These are phyloP conservation scores for Brachionus paranguensis DNA, from an alignment of 1,140 invertebrate genomes.

Conservation along the genomic window DNA sequence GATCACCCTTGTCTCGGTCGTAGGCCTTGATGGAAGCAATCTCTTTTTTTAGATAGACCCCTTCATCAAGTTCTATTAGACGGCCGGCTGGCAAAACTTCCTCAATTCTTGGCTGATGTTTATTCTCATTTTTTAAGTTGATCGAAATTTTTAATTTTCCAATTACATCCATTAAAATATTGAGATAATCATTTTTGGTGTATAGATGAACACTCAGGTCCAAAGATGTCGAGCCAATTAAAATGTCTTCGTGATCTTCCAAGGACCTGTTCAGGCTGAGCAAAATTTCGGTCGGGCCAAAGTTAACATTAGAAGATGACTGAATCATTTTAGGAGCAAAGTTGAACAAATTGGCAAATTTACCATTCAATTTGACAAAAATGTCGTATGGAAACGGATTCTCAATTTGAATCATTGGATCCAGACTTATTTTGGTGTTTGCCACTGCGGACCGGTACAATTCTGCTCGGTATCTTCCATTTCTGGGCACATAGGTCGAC, in stretches of 20 bases:
- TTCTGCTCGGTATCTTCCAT: constrained; percentile 1
- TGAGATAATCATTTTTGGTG: constrained; percentile 14
- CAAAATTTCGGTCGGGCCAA: constrained; percentile 16
- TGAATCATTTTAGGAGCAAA: neutral
- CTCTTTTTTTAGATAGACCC: neutral
- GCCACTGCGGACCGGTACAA: neutral
- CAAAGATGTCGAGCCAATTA: neutral
- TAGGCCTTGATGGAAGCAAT: constrained; percentile 9
- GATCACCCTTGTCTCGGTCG: constrained; percentile 9
- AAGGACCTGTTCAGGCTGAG: neutral
- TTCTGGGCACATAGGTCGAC: neutral
- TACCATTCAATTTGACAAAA: neutral
- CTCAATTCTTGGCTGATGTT: constrained; percentile 26
- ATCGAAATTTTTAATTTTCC: constrained; percentile 15
- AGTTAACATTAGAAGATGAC: constrained; percentile 5
- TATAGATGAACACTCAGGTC: neutral
- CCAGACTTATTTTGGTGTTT: neutral
- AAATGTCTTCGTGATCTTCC: neutral
- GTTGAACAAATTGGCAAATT: neutral
- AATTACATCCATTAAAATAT: constrained; percentile 8
- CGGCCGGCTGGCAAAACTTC: neutral
- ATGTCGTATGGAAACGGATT: constrained; percentile 24
- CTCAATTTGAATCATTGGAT: constrained; percentile 12
- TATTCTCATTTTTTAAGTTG: constrained; percentile 28
- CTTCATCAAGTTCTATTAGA: constrained; percentile 1